Evolutionary conservation across 2,113 vertebrate genomes (phyloP), one percentile per base, ranked within the genome.

Genomic region (Fregata magnificens): DNA sequence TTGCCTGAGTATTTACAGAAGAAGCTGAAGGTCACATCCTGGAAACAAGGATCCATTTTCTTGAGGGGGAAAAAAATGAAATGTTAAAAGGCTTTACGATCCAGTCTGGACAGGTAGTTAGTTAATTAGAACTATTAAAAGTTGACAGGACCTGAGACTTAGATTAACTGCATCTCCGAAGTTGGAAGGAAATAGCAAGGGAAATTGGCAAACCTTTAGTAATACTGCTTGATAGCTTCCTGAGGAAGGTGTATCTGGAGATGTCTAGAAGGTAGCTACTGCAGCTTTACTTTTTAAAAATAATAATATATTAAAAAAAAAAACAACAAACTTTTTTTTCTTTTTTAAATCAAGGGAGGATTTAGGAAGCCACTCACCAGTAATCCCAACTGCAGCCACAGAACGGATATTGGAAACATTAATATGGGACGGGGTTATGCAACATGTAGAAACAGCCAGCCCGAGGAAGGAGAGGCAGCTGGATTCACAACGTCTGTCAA

Each of bases 81-180:
- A 98, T 94, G 95, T 92, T 97, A 97, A 97, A 98, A 98, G 95
- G 86, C 82, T 97, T 98, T 97, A 97, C 94, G 97, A 98, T 97
- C 61, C 88, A 77, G 74, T 67, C 47, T 87, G 87, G 91, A 93
- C 93, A 97, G 95, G 97, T 62, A 97, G 94, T 88, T 97, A 95
- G 90, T 96, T 97, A 98, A 97, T 98, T 97, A 97, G 83, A 98
- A 97, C 95, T 96, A 97, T 98, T 97, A 97, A 96, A 98, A 97
- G 80, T 93, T 97, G 97, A 98, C 96, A 97, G 85, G 93, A 92
- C 76, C 83, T 25, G 38, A 95, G 97, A 93, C 82, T 77, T 93
- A 97, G 97, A 97, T 97, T 97, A 97, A 98, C 86, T 91, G 74
- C 89, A 89, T 94, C 96, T 95, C 67, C 2, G 38, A 97, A 96